These are phyloP conservation scores for Zygogramma bicolorata DNA, from an alignment of 2,888 invertebrate genomes.

Conservation along the genomic window DNA sequence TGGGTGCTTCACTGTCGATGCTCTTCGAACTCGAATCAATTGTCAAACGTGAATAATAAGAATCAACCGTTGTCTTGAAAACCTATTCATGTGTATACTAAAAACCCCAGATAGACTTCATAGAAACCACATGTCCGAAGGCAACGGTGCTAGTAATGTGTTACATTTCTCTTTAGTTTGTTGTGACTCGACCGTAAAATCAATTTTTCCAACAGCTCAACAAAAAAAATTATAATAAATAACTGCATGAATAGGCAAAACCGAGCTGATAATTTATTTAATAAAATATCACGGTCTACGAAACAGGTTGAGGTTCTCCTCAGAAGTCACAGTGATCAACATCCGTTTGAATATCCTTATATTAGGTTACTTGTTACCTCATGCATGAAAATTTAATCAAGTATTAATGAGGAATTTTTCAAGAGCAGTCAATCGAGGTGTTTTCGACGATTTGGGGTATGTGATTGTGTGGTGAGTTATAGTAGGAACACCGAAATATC, in stretches of 20 bases:
- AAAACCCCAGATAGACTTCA: no score
- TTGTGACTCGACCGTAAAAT: background rate
- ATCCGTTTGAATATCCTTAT: background rate
- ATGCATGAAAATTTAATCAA: slow-evolving; percentile 10
- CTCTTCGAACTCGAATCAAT: no score
- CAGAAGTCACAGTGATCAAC: background rate
- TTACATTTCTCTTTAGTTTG: background rate
- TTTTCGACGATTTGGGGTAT: background rate
- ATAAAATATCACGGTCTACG: slow-evolving; percentile 7
- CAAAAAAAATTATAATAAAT: background rate
- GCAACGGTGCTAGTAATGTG: no score
- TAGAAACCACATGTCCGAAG: no score
- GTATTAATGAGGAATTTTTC: background rate
- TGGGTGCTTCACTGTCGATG: no score
- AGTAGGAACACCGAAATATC: no score
- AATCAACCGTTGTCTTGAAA: no score
- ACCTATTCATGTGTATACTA: no score
- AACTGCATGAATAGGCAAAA: background rate
- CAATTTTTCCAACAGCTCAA: background rate
- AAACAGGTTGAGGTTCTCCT: background rate
- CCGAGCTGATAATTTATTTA: background rate
- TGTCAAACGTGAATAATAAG: no score
- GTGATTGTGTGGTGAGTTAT: no score
- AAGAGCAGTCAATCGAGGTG: background rate
- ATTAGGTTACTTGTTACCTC: background rate